These are phyloP conservation scores for Alosa alosa DNA, from an alignment of 2,113 vertebrate genomes.

Conservation along the genomic window DNA sequence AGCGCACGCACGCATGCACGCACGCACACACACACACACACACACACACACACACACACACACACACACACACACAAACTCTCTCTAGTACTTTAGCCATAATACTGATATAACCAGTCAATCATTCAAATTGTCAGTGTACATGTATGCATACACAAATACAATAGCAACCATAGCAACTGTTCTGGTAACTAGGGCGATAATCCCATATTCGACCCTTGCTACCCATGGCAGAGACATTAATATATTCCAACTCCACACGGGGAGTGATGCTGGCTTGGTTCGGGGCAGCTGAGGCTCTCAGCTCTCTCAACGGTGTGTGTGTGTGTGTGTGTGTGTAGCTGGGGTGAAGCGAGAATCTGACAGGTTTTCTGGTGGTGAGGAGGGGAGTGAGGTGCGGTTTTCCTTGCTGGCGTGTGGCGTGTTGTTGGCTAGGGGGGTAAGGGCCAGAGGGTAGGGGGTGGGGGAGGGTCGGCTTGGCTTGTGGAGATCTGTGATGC, in stretches of 20 bases:
- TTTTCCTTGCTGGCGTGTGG: not conserved
- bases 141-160: slow-evolving; percentile 15
- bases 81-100: not conserved
- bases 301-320: not conserved
- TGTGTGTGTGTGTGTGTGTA: not conserved
- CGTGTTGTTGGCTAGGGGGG: not conserved
- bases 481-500: not conserved
- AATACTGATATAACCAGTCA: not conserved
- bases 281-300: not conserved
- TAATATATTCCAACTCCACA: slow-evolving; percentile 24
- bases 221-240: slow-evolving; percentile 41
- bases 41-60: slow-evolving; percentile 37
- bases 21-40: not conserved
- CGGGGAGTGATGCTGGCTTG: not conserved
- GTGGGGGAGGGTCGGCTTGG: not conserved
- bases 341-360: not conserved
- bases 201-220: slow-evolving; percentile 50
- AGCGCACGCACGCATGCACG: slow-evolving; percentile 30
- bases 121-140: not conserved
- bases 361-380: not conserved
- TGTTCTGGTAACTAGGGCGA: slow-evolving; percentile 47
- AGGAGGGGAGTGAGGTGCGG: not conserved
- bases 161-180: slow-evolving; percentile 55
- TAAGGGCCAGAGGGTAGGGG: not conserved
- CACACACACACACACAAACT: slow-evolving; percentile 19